Evolutionary conservation across 2,797 vertebrate genomes (phyloP).

Genomic region (Tolypeutes matacus): DNA sequence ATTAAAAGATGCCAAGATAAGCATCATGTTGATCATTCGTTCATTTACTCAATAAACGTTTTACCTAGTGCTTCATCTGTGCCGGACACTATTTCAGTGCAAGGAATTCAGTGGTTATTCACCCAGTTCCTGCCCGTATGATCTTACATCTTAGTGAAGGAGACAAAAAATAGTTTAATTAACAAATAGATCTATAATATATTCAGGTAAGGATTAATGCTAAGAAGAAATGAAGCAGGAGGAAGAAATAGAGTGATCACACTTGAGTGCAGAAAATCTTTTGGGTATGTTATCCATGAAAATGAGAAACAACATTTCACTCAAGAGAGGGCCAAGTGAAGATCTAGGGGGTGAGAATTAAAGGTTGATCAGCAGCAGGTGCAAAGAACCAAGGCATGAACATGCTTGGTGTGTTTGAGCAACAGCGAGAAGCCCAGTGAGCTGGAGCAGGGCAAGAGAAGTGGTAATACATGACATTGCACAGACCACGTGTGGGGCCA

Average conservation of each 20-base stretch:
- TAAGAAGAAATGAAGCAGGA: not conserved
- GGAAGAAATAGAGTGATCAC: not conserved
- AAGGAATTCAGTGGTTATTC: constrained; percentile 8
- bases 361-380: not conserved
- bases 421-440: not conserved
- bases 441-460: not conserved
- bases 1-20: constrained; percentile 26
- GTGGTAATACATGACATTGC: not conserved
- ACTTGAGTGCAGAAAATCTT: constrained; percentile 5
- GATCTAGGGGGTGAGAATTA: not conserved
- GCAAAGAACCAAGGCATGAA: not conserved
- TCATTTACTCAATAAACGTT: constrained; percentile 1
- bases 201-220: not conserved
- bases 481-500: not conserved
- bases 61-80: not conserved
- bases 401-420: not conserved
- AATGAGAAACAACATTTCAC: not conserved
- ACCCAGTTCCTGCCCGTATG: not conserved
- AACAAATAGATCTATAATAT: not conserved
- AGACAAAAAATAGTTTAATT: not conserved
- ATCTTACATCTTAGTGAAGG: not conserved
- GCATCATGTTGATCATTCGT: not conserved
- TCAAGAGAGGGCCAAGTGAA: not conserved
- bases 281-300: not conserved
- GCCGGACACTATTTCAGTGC: not conserved